Percentiles rank a stretch among this genome's conserved stretches.
Conservation (phyloP, 2,888 invertebrate genomes). For the Tuberolachnus salignus region DNA sequence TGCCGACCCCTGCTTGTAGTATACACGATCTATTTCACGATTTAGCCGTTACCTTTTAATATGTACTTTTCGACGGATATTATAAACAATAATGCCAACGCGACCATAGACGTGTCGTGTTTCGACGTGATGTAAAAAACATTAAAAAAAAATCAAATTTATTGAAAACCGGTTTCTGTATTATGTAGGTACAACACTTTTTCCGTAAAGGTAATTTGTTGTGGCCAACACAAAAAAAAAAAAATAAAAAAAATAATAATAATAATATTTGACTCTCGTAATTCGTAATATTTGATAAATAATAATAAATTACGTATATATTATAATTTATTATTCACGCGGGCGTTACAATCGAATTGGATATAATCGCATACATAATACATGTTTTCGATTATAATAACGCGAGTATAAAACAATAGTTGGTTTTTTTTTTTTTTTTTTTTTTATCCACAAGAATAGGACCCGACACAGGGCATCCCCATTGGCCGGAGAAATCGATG, state of each 20-base stretch:
- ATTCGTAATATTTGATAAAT: conserved; percentile 47
- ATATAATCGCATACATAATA: too few species aligned
- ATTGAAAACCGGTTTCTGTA: conserved; percentile 23
- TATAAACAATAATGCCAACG: conserved; percentile 24
- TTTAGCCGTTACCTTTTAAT: neutral
- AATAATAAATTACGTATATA: conserved; percentile 22
- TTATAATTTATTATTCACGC: conserved; percentile 9
- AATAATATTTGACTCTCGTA: conserved; percentile 20
- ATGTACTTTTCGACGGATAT: neutral
- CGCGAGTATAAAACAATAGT: neutral
- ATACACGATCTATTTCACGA: neutral
- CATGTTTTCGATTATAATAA: too few species aligned
- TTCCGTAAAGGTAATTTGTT: conserved; percentile 11
- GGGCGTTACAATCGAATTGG: neutral
- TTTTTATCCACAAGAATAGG: too few species aligned
- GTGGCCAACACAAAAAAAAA: neutral
- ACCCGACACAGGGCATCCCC: too few species aligned
- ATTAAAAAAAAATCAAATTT: conserved; percentile 6
- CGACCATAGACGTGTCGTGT: neutral
- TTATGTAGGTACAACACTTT: neutral
- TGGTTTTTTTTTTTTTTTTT: neutral
- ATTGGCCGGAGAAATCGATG: too few species aligned
- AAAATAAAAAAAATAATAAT: too few species aligned
- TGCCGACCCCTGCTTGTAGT: too few species aligned
- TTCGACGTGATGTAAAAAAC: neutral